Evolutionary conservation across 2,797 vertebrate genomes (phyloP).

Genomic region (Rhinatrema bivittatum): DNA sequence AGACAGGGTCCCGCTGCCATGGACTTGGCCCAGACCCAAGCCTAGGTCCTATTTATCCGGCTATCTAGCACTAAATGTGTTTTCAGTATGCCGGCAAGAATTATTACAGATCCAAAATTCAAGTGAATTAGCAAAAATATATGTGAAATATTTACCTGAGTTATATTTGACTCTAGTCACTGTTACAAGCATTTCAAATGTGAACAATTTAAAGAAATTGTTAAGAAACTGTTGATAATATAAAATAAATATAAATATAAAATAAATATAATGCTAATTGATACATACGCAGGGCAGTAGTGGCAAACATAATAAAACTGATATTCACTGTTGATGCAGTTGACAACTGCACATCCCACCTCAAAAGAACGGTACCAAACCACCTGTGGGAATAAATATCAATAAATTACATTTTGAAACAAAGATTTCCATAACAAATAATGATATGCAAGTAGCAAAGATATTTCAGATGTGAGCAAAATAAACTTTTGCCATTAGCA

Average conservation of each 20-base stretch:
- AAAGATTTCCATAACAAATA: too few species aligned
- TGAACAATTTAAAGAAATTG: not conserved
- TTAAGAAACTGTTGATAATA: not conserved
- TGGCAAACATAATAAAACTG: conserved; percentile 27
- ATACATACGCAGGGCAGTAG: conserved; percentile 36
- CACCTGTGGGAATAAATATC: conserved; percentile 8
- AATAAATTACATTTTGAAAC: too few species aligned
- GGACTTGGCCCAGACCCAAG: too few species aligned
- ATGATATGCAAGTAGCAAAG: too few species aligned
- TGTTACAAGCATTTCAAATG: not conserved
- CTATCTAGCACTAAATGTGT: too few species aligned
- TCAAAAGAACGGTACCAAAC: conserved; percentile 23
- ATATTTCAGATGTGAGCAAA: too few species aligned
- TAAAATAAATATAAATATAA: not conserved
- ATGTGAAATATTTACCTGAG: not conserved
- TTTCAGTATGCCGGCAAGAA: too few species aligned
- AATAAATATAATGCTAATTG: not conserved
- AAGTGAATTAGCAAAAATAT: not conserved
- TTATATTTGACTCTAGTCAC: too few species aligned
- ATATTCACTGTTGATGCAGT: not conserved
- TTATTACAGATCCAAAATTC: too few species aligned
- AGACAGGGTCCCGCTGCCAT: too few species aligned
- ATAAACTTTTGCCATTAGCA: too few species aligned
- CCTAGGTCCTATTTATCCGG: too few species aligned
- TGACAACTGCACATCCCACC: conserved; percentile 13